Base-by-base conservation (phyloP, 2,797 vertebrate species). In the Poecilia velifera region DNA sequence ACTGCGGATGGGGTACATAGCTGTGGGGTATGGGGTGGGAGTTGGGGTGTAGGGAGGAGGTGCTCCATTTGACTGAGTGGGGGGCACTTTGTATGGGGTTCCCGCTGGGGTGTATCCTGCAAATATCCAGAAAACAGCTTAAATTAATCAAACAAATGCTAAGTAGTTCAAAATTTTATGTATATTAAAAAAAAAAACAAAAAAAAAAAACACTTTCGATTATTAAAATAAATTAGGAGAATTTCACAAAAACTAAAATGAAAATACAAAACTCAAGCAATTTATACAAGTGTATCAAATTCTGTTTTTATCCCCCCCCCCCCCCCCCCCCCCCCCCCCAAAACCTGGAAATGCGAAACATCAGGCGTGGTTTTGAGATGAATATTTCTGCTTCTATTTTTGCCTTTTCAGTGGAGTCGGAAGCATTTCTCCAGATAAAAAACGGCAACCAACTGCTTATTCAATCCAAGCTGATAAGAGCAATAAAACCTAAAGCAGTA, bases 1-100 rank as follows among this genome's bases (percentile, higher is more conserved):
- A 99, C 98, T 99, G 98, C 98, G 97, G 95, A 99, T 99, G 77
- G 98, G 98, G 95, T 99, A 99, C 98, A 99, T 98, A 74, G 98
- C 97, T 51, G 98, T 98, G 22, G 96, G 98, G 95, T 99, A 99
- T 0, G 98, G 98, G 83, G 97, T 98, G 1, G 98, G 98, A 62
- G 97, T 98, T 0, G 98, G 97, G 77, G 98, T 99, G 93, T 99
- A 99, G 31, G 98, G 98, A 76, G 98, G 98, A 14, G 98, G 98
- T 14, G 98, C 98, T 85, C 96, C 98, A 88, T 97, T 99, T 81
- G 96, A 98, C 96, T 99, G 98, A 91, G 97, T 97, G 0, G 98
- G 98, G 75, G 98, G 97, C 84, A 99, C 98, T 96, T 99, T 99
- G 94, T 99, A 99, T 34, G 97, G 98, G 57, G 98, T 98, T 89